These are phyloP conservation scores for Dendronephthya gigantea DNA, from an alignment of 64 coral and sea anemone species.

Conservation along the genomic window DNA sequence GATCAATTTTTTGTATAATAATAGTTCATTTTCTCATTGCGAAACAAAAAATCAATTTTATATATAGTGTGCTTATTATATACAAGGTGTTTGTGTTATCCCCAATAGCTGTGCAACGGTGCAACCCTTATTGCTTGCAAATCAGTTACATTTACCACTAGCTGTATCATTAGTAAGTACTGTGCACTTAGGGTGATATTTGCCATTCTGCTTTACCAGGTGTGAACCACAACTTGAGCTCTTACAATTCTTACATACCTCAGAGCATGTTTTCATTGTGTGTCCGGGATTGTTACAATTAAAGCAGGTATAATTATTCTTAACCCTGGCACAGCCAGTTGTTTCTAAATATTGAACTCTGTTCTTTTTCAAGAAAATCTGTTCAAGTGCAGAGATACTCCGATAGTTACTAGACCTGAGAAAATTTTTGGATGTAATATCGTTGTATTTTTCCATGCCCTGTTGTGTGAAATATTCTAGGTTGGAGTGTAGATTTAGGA, in stretches of 20 bases:
- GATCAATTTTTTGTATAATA: too few species aligned
- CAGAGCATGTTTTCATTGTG: not conserved
- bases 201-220: too few species aligned
- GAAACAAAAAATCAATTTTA: too few species aligned
- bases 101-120: too few species aligned
- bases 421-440: not conserved
- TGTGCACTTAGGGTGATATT: too few species aligned
- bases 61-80: too few species aligned
- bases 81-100: too few species aligned
- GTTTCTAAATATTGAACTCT: not conserved
- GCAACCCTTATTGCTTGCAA: too few species aligned
- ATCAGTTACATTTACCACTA: too few species aligned
- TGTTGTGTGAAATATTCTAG: not conserved
- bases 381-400: conserved; percentile 1
- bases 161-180: too few species aligned
- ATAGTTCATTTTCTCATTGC: not conserved
- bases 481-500: not conserved
- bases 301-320: not conserved
- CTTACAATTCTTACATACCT: not conserved
- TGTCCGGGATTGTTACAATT: not conserved
- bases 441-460: conserved; percentile 7
- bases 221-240: too few species aligned
- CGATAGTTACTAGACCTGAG: not conserved
- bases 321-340: not conserved
- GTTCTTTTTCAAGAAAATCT: not conserved